These are phyloP conservation scores for Cephus cinctus DNA, from an alignment of 1,140 invertebrate genomes.

Conservation along the genomic window DNA sequence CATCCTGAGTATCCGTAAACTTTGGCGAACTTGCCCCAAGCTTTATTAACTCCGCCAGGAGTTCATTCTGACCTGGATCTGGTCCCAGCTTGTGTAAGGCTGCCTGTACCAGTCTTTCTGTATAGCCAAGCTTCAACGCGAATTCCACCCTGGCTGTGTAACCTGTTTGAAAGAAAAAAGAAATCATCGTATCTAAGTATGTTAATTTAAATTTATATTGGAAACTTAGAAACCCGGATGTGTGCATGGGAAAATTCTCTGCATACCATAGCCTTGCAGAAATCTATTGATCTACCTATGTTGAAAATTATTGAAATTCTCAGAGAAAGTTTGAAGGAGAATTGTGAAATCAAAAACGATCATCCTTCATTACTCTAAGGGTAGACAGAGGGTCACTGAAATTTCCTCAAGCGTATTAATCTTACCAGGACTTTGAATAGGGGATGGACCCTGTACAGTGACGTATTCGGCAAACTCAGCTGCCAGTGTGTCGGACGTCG, in stretches of 20 bases:
- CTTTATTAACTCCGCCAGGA: conserved; percentile 79
- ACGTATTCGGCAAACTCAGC: conserved; percentile 85
- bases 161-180: conserved; percentile 36
- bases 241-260: no score
- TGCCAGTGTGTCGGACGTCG: conserved; percentile 77
- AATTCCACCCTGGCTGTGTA: conserved; percentile 69
- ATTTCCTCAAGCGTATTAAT: neutral
- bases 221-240: no score
- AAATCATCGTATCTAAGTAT: no score
- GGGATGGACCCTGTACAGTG: conserved; percentile 45
- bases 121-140: conserved; percentile 88
- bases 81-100: conserved; percentile 82
- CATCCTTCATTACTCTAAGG: no score
- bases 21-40: conserved; percentile 61
- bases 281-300: no score
- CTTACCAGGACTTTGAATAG: conserved; percentile 40
- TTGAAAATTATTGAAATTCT: no score
- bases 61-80: conserved; percentile 81
- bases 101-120: conserved; percentile 78
- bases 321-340: no score
- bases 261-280: no score
- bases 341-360: neutral
- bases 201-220: no score
- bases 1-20: conserved; percentile 35
- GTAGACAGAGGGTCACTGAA: no score